phyloP scores from a whole-genome alignment of 2,113 vertebrate genomes.

The Balaeniceps rex region DNA sequence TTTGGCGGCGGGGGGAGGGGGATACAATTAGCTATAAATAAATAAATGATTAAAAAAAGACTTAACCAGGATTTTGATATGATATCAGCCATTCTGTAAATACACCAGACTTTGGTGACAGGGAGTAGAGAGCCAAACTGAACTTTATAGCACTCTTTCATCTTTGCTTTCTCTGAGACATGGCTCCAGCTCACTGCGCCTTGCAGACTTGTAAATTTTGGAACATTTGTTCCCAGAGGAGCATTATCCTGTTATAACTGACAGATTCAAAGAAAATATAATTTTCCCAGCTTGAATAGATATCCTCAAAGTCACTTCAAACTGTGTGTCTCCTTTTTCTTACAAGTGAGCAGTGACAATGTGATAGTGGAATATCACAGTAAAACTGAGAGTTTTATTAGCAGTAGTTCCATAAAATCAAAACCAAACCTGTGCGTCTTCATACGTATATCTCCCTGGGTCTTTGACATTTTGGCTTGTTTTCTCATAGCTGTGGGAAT shows the following conservation, averaged over 20 bases:
- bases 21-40: background rate
- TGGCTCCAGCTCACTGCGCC: background rate
- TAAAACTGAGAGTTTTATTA: conserved; percentile 1
- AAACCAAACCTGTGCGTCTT: conserved; percentile 90
- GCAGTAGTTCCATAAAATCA: background rate
- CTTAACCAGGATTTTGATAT: background rate
- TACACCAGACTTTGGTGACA: background rate
- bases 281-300: conserved; percentile 21
- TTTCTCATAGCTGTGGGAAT: conserved; percentile 95
- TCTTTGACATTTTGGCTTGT: conserved; percentile 96
- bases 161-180: background rate
- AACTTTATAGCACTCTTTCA: background rate
- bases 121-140: background rate
- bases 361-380: background rate
- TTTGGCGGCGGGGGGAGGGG: background rate
- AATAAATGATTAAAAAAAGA: background rate
- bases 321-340: background rate
- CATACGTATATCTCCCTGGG: conserved; percentile 92
- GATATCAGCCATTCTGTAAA: background rate
- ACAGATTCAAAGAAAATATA: conserved; percentile 15
- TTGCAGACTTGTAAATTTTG: conserved; percentile 32
- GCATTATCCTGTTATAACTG: background rate
- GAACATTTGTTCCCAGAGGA: conserved; percentile 33
- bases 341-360: background rate
- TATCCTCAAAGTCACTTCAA: conserved; percentile 31